These are phyloP conservation scores for Saccostrea cuccullata DNA, from an alignment of 1,140 invertebrate species.

Conservation along the genomic window DNA sequence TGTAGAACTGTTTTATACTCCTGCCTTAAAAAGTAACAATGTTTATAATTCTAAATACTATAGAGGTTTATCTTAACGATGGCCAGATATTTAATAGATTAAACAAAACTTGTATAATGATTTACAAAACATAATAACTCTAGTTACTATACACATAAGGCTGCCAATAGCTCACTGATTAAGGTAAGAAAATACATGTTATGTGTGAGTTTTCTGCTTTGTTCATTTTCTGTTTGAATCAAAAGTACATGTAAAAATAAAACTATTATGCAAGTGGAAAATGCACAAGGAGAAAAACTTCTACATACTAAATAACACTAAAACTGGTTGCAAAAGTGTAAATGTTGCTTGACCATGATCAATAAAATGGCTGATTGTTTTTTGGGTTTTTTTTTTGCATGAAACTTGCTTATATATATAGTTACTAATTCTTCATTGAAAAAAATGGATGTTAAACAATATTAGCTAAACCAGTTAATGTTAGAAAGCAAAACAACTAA, in stretches of 20 bases:
- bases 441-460: neutral
- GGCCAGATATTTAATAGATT: neutral
- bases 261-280: neutral
- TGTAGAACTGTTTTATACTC: too few relatives aligned
- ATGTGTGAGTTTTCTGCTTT: neutral
- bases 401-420: conserved; percentile 17
- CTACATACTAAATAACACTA: neutral
- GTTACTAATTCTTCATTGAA: neutral
- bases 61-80: too few relatives aligned
- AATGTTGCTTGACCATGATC: conserved; percentile 5
- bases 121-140: neutral
- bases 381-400: neutral
- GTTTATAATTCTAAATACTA: too few relatives aligned
- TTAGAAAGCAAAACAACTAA: neutral
- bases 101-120: neutral
- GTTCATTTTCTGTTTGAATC: neutral
- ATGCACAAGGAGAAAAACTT: conserved; percentile 1
- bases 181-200: neutral
- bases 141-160: conserved; percentile 15
- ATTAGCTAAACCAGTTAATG: neutral
- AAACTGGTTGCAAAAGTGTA: neutral
- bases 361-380: neutral
- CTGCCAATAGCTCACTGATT: neutral
- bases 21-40: too few relatives aligned
- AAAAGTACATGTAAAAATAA: neutral